Conservation (phyloP, 1,140 invertebrate species). For the Eulimnadia texana region DNA sequence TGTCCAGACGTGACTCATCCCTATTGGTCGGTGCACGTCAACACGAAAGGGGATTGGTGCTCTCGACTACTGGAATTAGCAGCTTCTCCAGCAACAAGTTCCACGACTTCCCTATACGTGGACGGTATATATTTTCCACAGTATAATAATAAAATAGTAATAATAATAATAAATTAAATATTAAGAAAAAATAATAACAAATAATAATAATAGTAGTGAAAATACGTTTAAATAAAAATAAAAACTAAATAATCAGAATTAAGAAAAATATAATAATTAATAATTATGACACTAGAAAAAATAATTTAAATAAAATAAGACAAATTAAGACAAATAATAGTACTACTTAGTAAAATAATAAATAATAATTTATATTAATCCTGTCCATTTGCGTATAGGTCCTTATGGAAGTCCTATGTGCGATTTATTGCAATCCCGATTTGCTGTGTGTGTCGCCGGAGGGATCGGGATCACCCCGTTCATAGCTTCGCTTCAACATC, state of each 20-base stretch:
- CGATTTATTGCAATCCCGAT: neutral
- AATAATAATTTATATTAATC: neutral
- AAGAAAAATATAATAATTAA: too few relatives aligned
- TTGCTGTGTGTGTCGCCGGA: slow-evolving; percentile 3
- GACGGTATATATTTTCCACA: neutral
- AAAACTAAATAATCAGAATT: too few relatives aligned
- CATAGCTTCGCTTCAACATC: neutral
- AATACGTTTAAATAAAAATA: too few relatives aligned
- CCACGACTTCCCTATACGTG: neutral
- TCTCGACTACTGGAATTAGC: neutral
- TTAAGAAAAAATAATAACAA: too few relatives aligned
- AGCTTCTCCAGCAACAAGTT: neutral
- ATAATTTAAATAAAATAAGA: too few relatives aligned
- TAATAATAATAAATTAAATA: too few relatives aligned
- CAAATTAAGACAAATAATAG: too few relatives aligned
- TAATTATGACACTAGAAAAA: too few relatives aligned
- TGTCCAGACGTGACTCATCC: slow-evolving; percentile 7
- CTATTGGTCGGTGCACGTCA: slow-evolving; percentile 8
- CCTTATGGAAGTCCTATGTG: slow-evolving; percentile 2
- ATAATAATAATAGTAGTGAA: too few relatives aligned
- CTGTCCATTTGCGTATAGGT: neutral
- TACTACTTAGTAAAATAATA: too few relatives aligned
- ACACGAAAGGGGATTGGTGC: slow-evolving; percentile 3
- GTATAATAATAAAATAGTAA: too few relatives aligned
- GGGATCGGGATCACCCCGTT: slow-evolving; percentile 7